Percentiles rank a stretch among this genome's conserved stretches.
phyloP scores from a whole-genome alignment of 1,140 invertebrate species.

The Polypedilum vanderplanki region DNA sequence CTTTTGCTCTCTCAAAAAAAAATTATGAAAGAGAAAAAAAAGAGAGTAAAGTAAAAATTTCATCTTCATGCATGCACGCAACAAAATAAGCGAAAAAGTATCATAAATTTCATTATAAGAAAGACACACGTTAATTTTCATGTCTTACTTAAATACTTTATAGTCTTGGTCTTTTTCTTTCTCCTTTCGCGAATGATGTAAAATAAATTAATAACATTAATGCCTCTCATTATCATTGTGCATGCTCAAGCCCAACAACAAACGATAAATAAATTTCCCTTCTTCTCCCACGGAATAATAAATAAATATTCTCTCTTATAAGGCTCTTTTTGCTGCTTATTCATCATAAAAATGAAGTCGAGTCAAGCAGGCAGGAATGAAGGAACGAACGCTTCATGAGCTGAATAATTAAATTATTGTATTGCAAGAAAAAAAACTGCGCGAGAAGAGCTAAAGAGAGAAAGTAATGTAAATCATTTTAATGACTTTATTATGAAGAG shows the following conservation, averaged over 20 bases:
- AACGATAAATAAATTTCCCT: slow-evolving; percentile 7
- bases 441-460: not conserved
- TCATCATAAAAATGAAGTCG: not conserved
- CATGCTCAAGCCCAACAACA: not conserved
- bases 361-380: too few relatives aligned
- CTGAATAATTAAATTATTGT: slow-evolving; percentile 28
- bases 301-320: not conserved
- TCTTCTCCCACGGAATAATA: slow-evolving; percentile 4
- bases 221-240: not conserved
- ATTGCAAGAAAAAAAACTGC: not conserved
- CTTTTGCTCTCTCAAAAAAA: too few relatives aligned
- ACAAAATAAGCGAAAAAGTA: not conserved
- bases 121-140: slow-evolving; percentile 3
- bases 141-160: not conserved
- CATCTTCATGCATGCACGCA: not conserved
- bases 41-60: too few relatives aligned
- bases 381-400: not conserved
- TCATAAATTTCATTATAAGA: not conserved
- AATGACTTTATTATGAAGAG: slow-evolving; percentile 20
- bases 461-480: slow-evolving; percentile 15
- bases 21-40: too few relatives aligned
- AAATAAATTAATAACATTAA: slow-evolving; percentile 27
- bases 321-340: not conserved
- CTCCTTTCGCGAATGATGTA: not conserved
- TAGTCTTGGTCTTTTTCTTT: not conserved